Evolutionary conservation across 2,113 vertebrate species (phyloP).

Genomic region (Thomomys bottae): DNA sequence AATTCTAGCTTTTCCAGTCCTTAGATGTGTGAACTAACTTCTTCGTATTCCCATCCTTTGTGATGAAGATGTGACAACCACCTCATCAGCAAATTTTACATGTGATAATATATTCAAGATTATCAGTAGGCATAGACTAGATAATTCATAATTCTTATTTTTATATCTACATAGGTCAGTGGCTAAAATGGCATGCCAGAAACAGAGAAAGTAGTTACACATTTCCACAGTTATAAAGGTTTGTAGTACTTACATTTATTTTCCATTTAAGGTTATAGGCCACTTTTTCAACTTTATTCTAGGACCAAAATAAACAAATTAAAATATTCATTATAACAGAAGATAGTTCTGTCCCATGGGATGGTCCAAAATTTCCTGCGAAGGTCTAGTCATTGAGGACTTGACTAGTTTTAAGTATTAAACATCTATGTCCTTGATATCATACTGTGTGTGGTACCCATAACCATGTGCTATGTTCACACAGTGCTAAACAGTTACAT

Average conservation of each 20-base stretch:
- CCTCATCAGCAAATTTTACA: background rate
- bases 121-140: background rate
- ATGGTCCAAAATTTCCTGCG: background rate
- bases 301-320: too few relatives aligned
- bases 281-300: background rate
- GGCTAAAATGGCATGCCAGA: background rate
- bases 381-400: background rate
- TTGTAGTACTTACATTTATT: background rate
- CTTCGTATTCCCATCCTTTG: background rate
- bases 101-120: background rate
- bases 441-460: too few relatives aligned
- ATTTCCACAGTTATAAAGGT: slow-evolving; percentile 5
- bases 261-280: slow-evolving; percentile 25
- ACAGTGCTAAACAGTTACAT: too few relatives aligned
- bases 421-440: background rate
- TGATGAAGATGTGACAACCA: background rate
- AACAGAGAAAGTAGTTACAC: background rate
- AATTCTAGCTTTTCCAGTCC: background rate
- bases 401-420: background rate
- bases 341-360: background rate
- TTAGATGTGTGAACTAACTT: background rate
- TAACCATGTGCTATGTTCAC: too few relatives aligned
- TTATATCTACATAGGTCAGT: background rate
- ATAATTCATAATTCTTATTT: slow-evolving; percentile 24
- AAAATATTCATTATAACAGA: background rate